These are phyloP conservation scores for Pyrgilauda ruficollis DNA, from an alignment of 2,113 vertebrate genomes.

Conservation along the genomic window DNA sequence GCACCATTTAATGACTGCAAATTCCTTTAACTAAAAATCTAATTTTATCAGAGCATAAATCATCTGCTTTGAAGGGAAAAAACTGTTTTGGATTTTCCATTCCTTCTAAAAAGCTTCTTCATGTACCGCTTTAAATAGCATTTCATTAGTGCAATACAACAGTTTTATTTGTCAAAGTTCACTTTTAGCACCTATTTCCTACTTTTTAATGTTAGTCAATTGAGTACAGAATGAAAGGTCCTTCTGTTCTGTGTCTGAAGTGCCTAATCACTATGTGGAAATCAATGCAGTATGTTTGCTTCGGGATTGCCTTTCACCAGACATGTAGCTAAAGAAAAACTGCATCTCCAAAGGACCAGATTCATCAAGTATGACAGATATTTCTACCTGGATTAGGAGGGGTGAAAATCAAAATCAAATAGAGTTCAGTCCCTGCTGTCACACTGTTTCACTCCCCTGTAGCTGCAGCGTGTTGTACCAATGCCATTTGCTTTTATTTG, in stretches of 20 bases:
- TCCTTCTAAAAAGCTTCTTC: constrained; percentile 55
- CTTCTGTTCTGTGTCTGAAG: constrained; percentile 21
- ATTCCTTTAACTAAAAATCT: constrained; percentile 78
- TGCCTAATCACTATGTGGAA: constrained; percentile 24
- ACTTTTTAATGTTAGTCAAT: constrained; percentile 20
- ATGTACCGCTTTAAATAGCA: constrained; percentile 49
- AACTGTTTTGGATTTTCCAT: constrained; percentile 61
- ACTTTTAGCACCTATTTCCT: constrained; percentile 57
- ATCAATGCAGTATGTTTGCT: neutral
- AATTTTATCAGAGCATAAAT: constrained; percentile 73
- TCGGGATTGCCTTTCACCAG: neutral
- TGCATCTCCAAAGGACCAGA: neutral
- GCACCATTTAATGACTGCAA: constrained; percentile 69
- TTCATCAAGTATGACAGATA: neutral
- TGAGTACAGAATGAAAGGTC: constrained; percentile 31
- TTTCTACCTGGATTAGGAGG: neutral
- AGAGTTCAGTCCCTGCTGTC: neutral
- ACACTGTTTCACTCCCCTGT: neutral
- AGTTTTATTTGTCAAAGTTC: constrained; percentile 48
- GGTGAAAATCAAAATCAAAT: neutral
- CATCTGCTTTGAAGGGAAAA: constrained; percentile 58
- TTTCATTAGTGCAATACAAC: constrained; percentile 59
- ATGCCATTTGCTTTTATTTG: neutral
- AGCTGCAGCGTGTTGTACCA: neutral
- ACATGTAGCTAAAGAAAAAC: neutral